Conservation (phyloP, 2,113 vertebrate species). For the Rhinogobius similis region DNA sequence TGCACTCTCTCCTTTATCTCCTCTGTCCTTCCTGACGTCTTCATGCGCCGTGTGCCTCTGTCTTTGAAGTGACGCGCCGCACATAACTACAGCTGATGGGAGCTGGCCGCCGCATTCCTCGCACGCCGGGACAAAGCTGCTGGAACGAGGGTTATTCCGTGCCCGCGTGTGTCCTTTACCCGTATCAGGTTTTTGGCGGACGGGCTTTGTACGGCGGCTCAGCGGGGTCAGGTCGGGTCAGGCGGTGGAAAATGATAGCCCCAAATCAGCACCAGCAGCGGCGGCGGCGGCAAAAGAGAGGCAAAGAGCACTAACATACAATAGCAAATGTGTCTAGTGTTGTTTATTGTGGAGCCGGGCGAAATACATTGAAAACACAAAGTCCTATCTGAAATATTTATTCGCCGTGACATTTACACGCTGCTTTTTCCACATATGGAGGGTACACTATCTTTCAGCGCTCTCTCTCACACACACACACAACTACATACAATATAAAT, state of each 20-base stretch:
- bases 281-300: not conserved
- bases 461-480: not conserved
- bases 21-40: conserved; percentile 14
- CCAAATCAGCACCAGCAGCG: conserved; percentile 6
- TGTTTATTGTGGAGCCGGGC: not conserved
- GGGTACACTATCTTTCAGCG: not conserved
- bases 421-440: not conserved
- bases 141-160: conserved; percentile 35
- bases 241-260: conserved; percentile 16
- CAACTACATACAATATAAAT: not conserved
- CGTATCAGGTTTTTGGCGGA: conserved; percentile 45
- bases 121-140: conserved; percentile 23
- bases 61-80: conserved; percentile 23
- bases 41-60: not conserved
- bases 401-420: not conserved
- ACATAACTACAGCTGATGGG: conserved; percentile 14
- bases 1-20: not conserved
- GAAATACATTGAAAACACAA: not conserved
- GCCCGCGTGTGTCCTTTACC: conserved; percentile 12
- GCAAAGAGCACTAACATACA: not conserved
- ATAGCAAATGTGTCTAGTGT: not conserved
- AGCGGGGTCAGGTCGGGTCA: conserved; percentile 2
- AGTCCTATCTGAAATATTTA: not conserved
- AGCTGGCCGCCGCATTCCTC: conserved; percentile 26
- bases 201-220: conserved; percentile 24